Conservation (phyloP, 2,797 vertebrate species). For the Sebastes itinus region DNA sequence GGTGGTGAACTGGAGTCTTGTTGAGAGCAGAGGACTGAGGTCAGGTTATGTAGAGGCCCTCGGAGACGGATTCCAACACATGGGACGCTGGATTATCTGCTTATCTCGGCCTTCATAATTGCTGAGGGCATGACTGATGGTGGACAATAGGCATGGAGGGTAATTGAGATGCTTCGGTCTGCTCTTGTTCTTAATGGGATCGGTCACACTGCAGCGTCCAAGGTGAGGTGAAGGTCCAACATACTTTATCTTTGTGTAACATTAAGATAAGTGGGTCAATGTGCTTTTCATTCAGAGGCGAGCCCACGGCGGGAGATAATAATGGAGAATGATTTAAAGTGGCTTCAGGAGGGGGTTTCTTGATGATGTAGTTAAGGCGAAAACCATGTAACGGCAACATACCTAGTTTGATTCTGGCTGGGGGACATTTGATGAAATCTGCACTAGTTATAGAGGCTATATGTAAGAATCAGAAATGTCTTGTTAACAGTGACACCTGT, state of each 20-base stretch:
- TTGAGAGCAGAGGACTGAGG: slow-evolving; percentile 17
- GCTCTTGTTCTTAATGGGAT: slow-evolving; percentile 44
- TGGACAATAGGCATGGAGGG: slow-evolving; percentile 33
- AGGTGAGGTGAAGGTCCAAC: slow-evolving; percentile 53
- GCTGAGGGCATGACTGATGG: slow-evolving; percentile 16
- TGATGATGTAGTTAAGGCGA: background rate
- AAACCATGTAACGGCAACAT: background rate
- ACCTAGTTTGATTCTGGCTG: background rate
- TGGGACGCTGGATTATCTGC: slow-evolving; percentile 56
- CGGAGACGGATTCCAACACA: slow-evolving; percentile 29
- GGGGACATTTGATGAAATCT: background rate
- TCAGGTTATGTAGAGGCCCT: background rate
- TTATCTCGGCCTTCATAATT: slow-evolving; percentile 50
- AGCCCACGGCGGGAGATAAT: background rate
- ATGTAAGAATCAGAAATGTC: no score
- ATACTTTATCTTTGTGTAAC: background rate
- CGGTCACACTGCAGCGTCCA: slow-evolving; percentile 39
- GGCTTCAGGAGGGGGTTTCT: background rate
- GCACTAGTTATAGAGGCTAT: background rate
- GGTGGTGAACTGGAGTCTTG: background rate
- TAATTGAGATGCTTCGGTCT: slow-evolving; percentile 34
- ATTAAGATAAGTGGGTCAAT: background rate
- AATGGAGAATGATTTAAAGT: background rate
- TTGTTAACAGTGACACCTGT: no score
- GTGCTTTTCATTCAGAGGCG: background rate